phyloP scores from a whole-genome alignment of 1,140 invertebrate genomes.

The Drosophila sproati region DNA sequence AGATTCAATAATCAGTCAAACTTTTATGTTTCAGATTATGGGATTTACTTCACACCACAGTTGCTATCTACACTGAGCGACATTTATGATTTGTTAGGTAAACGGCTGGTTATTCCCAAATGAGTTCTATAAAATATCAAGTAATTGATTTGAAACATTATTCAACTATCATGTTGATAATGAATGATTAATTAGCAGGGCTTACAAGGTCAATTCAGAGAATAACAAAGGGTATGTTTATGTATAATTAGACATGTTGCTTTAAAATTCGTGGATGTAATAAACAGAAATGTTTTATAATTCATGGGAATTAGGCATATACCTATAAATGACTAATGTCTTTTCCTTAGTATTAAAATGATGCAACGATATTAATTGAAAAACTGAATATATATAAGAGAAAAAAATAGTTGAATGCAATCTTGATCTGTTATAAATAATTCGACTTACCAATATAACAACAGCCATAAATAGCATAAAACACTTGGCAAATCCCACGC shows the following conservation, averaged over 20 bases:
- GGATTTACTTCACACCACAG: too few species aligned
- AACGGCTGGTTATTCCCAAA: background rate
- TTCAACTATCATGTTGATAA: constrained; percentile 3
- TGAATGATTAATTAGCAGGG: background rate
- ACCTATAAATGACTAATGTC: constrained; percentile 6
- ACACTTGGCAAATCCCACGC: constrained; percentile 78
- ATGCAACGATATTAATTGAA: background rate
- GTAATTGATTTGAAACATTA: background rate
- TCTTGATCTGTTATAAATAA: background rate
- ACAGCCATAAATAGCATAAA: constrained; percentile 81
- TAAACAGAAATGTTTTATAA: background rate
- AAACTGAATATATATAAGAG: background rate
- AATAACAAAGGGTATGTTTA: background rate
- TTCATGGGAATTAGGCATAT: background rate
- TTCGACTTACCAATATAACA: constrained; percentile 74
- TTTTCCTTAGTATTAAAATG: background rate
- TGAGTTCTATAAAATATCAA: background rate
- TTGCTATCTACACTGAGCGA: background rate
- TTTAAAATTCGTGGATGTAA: background rate
- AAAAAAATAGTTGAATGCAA: background rate
- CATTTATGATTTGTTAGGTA: background rate
- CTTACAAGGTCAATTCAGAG: background rate
- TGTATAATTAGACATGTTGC: background rate
- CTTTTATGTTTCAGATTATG: background rate
- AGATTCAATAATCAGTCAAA: background rate